Conservation (phyloP, 2,797 vertebrate species). For the Mergus octosetaceus region DNA sequence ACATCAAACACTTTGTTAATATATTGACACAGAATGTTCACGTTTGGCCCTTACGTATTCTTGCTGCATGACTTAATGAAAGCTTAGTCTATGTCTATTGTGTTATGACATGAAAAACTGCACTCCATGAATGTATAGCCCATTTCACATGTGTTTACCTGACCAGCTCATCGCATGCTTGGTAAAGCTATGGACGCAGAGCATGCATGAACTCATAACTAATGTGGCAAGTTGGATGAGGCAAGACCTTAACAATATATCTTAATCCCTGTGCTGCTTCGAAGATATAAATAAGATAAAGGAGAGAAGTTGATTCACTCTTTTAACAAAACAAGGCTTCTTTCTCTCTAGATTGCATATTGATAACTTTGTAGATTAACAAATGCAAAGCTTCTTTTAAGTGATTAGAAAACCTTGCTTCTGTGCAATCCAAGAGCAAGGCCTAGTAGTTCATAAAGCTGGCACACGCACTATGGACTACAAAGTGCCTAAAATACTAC, state of each 20-base stretch:
- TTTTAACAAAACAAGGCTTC: slow-evolving; percentile 15
- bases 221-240: slow-evolving; percentile 36
- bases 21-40: background rate
- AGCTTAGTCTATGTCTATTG: background rate
- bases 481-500: background rate
- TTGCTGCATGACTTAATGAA: slow-evolving; percentile 2
- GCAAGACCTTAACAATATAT: slow-evolving; percentile 42
- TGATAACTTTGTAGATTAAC: background rate
- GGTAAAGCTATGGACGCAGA: background rate
- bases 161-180: slow-evolving; percentile 5
- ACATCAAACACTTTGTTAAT: background rate
- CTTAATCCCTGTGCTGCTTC: slow-evolving; percentile 22
- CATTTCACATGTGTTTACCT: background rate
- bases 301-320: slow-evolving; percentile 44
- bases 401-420: background rate
- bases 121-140: background rate
- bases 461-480: background rate
- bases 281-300: slow-evolving; percentile 49
- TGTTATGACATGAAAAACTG: background rate
- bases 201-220: background rate
- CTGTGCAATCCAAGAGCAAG: background rate
- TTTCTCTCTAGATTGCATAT: slow-evolving; percentile 13
- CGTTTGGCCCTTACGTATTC: background rate
- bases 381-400: background rate
- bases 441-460: background rate